These are phyloP conservation scores for Tetramorium simillimum DNA, from an alignment of 1,140 invertebrate species.

Conservation along the genomic window DNA sequence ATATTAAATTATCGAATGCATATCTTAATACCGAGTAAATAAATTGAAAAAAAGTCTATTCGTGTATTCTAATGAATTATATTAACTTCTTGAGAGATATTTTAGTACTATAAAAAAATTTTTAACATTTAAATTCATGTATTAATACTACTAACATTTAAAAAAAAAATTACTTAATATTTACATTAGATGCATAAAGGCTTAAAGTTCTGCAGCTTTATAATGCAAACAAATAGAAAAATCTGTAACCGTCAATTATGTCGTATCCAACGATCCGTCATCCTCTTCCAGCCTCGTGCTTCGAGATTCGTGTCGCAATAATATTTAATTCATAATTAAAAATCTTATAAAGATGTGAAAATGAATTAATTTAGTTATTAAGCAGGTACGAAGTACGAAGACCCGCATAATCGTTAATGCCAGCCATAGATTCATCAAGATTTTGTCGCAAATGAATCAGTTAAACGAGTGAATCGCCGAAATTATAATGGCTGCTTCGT, in stretches of 20 bases:
- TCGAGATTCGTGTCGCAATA: conserved; percentile 18
- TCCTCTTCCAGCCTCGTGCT: conserved; percentile 31
- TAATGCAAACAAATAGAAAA: conserved; percentile 30
- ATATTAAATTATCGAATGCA: background rate
- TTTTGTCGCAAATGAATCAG: background rate
- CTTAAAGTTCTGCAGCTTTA: conserved; percentile 34
- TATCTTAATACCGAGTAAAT: background rate
- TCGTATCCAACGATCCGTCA: conserved; percentile 49
- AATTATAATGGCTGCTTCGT: background rate
- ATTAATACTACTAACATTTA: background rate
- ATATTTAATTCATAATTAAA: conserved; percentile 6
- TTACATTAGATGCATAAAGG: conserved; percentile 30
- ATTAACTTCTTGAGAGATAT: background rate
- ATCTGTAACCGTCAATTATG: conserved; percentile 51
- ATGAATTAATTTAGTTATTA: conserved; percentile 25
- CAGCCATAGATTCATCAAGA: conserved; percentile 5
- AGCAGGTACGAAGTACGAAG: conserved; percentile 48
- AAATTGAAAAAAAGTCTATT: background rate
- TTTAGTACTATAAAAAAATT: background rate
- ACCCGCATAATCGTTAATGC: conserved; percentile 26
- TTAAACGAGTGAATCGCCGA: conserved; percentile 34
- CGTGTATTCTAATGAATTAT: background rate
- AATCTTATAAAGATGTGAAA: background rate
- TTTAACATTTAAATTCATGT: background rate
- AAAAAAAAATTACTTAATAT: background rate